A percentile compares a stretch with the other conserved stretches of the same genome.
phyloP scores from a whole-genome alignment of 2,113 vertebrate species.

The Lagopus leucura region DNA sequence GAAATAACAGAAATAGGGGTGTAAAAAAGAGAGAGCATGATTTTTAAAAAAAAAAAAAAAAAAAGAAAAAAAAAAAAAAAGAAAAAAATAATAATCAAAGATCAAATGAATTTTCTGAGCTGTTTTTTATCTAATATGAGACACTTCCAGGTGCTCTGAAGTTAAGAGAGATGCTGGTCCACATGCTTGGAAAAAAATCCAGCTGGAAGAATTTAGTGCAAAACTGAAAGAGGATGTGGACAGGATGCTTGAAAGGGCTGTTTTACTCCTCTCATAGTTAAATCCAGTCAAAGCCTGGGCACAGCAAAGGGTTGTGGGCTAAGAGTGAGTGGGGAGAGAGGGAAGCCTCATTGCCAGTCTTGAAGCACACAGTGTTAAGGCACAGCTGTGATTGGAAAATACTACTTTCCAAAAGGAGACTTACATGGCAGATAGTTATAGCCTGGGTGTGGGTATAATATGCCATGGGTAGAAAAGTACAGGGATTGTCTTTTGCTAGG shows the following conservation, averaged over 20 bases:
- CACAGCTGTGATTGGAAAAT: constrained; percentile 26
- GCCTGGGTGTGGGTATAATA: constrained; percentile 62
- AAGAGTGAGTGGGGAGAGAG: not conserved
- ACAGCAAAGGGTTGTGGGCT: not conserved
- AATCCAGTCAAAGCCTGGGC: not conserved
- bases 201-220: not conserved
- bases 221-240: not conserved
- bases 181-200: not conserved
- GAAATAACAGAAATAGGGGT: not conserved
- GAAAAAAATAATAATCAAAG: not conserved
- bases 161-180: not conserved
- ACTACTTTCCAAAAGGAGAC: constrained; percentile 38
- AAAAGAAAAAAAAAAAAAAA: not conserved
- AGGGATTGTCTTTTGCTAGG: constrained; percentile 26
- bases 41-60: not conserved
- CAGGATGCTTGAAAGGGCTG: not conserved
- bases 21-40: not conserved
- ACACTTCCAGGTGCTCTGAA: not conserved
- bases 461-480: constrained; percentile 31
- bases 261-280: constrained; percentile 7
- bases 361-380: not conserved
- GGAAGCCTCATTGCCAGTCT: not conserved
- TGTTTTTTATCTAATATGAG: not conserved
- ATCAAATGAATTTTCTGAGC: not conserved
- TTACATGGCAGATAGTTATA: constrained; percentile 36